Conservation (phyloP, 1,140 invertebrate genomes). For the Coenobita brevimanus region DNA sequence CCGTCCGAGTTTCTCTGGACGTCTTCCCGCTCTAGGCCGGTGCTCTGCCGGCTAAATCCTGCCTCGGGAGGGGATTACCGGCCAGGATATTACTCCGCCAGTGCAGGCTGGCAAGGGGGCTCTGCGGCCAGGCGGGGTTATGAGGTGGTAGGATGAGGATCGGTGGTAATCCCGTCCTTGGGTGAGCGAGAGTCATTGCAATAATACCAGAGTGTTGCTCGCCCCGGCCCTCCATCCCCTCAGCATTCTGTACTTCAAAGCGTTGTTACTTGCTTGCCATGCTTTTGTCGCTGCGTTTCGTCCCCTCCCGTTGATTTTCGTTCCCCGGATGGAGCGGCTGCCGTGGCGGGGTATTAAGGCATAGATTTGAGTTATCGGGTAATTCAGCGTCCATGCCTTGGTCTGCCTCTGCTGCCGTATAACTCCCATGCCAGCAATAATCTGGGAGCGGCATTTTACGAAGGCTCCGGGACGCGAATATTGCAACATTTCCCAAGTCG, state of each 20-base stretch:
- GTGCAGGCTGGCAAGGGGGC: not conserved
- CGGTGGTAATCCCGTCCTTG: constrained; percentile 51
- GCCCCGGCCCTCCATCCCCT: constrained; percentile 44
- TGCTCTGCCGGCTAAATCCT: not conserved
- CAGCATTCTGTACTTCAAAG: constrained; percentile 66
- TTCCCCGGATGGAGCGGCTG: not conserved
- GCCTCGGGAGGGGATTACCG: not conserved
- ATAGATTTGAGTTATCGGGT: constrained; percentile 49
- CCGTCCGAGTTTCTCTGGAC: constrained; percentile 1
- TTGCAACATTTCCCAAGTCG: constrained; percentile 49
- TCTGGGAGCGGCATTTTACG: constrained; percentile 36
- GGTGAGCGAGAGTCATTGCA: constrained; percentile 59
- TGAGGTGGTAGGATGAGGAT: constrained; percentile 47
- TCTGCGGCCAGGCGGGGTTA: constrained; percentile 26
- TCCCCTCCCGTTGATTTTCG: constrained; percentile 27
- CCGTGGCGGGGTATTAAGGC: constrained; percentile 11
- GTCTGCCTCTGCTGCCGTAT: constrained; percentile 18
- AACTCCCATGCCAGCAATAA: constrained; percentile 30
- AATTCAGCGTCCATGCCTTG: constrained; percentile 18
- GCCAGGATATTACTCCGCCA: constrained; percentile 18
- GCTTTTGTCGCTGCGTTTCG: constrained; percentile 59
- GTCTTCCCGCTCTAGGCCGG: not conserved
- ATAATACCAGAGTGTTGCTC: constrained; percentile 51
- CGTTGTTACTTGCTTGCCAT: constrained; percentile 64
- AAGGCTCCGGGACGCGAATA: constrained; percentile 37